Evolutionary conservation across 2,113 vertebrate genomes (phyloP).

Genomic region (Hirundichthys speculiger): DNA sequence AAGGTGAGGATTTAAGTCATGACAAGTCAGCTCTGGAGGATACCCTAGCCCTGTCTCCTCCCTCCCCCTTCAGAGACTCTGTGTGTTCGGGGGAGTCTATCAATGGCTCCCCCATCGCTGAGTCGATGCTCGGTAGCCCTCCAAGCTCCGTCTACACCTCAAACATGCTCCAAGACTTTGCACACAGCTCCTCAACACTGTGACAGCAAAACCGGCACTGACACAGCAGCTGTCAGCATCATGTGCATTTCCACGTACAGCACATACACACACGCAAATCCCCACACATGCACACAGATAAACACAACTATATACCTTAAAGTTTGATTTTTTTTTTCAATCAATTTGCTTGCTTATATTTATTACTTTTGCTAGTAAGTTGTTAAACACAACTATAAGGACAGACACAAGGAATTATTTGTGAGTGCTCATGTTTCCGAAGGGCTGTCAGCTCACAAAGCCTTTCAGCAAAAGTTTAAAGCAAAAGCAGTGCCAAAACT

Average conservation of each 20-base stretch:
- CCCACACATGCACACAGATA: too few relatives aligned
- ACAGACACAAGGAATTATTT: slow-evolving; percentile 41
- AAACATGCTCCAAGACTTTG: slow-evolving; percentile 89
- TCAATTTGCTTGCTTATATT: slow-evolving; percentile 56
- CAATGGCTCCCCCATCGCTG: slow-evolving; percentile 85
- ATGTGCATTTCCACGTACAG: slow-evolving; percentile 23
- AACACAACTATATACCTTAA: slow-evolving; percentile 15
- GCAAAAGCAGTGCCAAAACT: slow-evolving; percentile 63
- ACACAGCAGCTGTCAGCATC: slow-evolving; percentile 30
- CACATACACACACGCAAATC: slow-evolving; percentile 4
- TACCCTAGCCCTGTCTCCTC: slow-evolving; percentile 89
- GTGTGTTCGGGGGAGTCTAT: slow-evolving; percentile 87
- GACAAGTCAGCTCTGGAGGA: slow-evolving; percentile 88
- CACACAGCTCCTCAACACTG: slow-evolving; percentile 97
- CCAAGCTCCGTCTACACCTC: slow-evolving; percentile 86
- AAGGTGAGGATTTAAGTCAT: slow-evolving; percentile 73
- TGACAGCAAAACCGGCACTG: slow-evolving; percentile 76
- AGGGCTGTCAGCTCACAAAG: slow-evolving; percentile 53
- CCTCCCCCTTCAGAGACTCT: slow-evolving; percentile 96
- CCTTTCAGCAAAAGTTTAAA: slow-evolving; percentile 46
- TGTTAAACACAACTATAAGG: slow-evolving; percentile 30
- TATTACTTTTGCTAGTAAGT: slow-evolving; percentile 49
- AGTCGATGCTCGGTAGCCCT: slow-evolving; percentile 86
- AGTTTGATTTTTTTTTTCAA: slow-evolving; percentile 31
- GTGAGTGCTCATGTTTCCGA: slow-evolving; percentile 41